Conservation (phyloP, 2,888 invertebrate genomes). For the Monopis laevigella region DNA sequence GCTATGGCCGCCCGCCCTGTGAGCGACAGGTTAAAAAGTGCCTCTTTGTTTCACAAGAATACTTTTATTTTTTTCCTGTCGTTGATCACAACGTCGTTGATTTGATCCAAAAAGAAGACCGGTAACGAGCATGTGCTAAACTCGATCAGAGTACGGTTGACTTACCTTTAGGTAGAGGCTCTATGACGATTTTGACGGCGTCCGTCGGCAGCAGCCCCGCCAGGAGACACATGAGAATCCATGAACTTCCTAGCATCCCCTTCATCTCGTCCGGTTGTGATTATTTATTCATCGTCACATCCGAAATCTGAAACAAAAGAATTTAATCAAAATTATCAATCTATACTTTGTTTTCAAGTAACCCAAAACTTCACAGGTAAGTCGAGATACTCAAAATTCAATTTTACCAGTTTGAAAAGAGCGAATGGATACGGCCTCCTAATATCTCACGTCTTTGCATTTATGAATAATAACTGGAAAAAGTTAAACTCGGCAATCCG, state of each 20-base stretch:
- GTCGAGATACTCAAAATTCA: slow-evolving; percentile 19
- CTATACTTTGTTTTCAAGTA: not conserved
- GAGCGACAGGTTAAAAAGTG: slow-evolving; percentile 44
- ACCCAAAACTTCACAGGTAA: not conserved
- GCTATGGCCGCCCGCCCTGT: slow-evolving; percentile 25
- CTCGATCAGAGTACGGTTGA: slow-evolving; percentile 11
- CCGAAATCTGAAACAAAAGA: slow-evolving; percentile 18
- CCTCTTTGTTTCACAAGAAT: slow-evolving; percentile 26
- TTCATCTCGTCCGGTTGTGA: slow-evolving; percentile 31
- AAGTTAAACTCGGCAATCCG: slow-evolving; percentile 54
- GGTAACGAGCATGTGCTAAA: slow-evolving; percentile 1
- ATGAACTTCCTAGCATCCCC: slow-evolving; percentile 28
- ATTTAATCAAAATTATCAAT: not conserved
- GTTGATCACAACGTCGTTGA: slow-evolving; percentile 25
- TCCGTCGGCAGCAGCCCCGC: slow-evolving; percentile 37
- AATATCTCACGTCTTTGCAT: slow-evolving; percentile 57
- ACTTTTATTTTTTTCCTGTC: slow-evolving; percentile 22
- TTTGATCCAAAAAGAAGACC: not conserved
- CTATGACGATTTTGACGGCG: slow-evolving; percentile 58
- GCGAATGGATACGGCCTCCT: slow-evolving; percentile 35
- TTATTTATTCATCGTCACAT: slow-evolving; percentile 34
- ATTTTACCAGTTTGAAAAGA: slow-evolving; percentile 42
- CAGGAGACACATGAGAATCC: slow-evolving; percentile 42
- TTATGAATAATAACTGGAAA: slow-evolving; percentile 61
- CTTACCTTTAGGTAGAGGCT: slow-evolving; percentile 63